Base-by-base conservation (phyloP, 2,888 invertebrate genomes). In the Xanthia togata region DNA sequence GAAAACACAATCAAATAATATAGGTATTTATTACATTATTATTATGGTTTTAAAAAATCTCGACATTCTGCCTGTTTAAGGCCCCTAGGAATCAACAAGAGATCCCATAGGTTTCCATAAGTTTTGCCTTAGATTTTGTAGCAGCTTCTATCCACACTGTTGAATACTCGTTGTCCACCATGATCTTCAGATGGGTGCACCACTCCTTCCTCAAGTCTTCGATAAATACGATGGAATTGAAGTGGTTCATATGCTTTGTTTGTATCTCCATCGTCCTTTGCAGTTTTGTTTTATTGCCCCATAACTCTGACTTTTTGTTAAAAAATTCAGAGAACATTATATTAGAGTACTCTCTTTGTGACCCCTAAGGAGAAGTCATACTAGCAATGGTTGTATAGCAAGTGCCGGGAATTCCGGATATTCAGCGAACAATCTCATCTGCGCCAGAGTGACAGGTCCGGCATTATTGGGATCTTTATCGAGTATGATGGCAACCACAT, bases 81-180 rank as follows among this genome's bases (percentile, higher is more conserved):
- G 35, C 20, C 67, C 44, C 23, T 31, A 11, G 4, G n/a, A 70
- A 71, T 70, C 35, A 71, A 26, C 2, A 71, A 50, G 38, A n/a
- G 11, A 2, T 23, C 2, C 71, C 71, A 38, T 70, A 72, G 4
- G 47, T 23, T 72, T 72, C 5, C 0, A 70, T 17, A 50, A 72
- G 70, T 31, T 70, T 72, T 12, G 38, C 71, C 47, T 69, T 72
- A 4, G 4, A 50, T 50, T 38, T 72, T 23, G 26, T 11, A 20
- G 70, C 71, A 47, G 71, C 69, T 50, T 71, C 47, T 12, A 50
- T 14, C 71, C 71, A 71, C 5, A 69, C 35, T 12, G 71, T 6
- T 5, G 71, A 50, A 70, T 72, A 72, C 70, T 72, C 70, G 23
- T 20, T 47, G 44, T 59, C 31, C 31, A 55, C 73, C 26, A 73